phyloP scores from a whole-genome alignment of 2,797 vertebrate genomes.

The Taenioides sp. region DNA sequence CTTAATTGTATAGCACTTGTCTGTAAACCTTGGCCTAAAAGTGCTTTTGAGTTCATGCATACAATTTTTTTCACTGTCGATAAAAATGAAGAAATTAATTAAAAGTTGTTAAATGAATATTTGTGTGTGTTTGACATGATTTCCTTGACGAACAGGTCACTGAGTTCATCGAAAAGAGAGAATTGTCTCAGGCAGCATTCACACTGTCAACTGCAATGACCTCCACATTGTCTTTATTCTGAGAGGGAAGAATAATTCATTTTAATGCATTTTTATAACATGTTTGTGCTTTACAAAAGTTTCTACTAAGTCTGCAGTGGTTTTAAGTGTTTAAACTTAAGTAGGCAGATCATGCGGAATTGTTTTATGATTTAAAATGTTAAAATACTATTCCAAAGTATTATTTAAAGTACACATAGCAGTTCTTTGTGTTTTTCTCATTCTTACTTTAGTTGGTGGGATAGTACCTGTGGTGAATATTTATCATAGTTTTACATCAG shows the following conservation, averaged over 20 bases:
- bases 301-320: not conserved
- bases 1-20: not conserved
- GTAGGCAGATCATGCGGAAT: not conserved
- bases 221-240: not conserved
- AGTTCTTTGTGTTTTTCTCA: too few species aligned
- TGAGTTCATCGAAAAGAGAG: not conserved
- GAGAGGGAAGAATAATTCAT: not conserved
- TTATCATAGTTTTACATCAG: too few species aligned
- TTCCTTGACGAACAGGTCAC: not conserved
- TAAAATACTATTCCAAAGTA: too few species aligned
- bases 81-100: constrained; percentile 3
- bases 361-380: too few species aligned
- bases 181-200: not conserved
- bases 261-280: not conserved
- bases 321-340: not conserved
- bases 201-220: not conserved
- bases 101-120: not conserved
- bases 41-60: not conserved
- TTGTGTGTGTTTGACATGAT: not conserved
- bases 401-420: too few species aligned
- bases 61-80: not conserved
- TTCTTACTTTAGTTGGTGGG: too few species aligned
- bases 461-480: too few species aligned
- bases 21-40: constrained; percentile 10
- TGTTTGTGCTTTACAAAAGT: not conserved